Base-by-base conservation (phyloP, 2,113 vertebrate genomes). In the Xiphorhynchus elegans region DNA sequence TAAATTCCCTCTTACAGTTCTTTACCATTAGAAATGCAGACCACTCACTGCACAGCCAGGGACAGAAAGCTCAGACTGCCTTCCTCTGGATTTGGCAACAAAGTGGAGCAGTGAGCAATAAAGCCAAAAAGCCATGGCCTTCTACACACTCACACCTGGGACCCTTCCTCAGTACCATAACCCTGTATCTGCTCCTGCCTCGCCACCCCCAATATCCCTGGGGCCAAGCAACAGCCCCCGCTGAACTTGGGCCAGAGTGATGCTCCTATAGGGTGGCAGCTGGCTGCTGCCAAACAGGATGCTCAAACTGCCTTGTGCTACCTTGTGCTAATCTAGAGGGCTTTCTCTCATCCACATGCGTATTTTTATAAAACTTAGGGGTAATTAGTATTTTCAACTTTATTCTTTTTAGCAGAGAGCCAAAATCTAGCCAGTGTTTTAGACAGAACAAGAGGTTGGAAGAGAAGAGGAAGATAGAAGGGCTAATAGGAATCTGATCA, bases 131-230 rank as follows among this genome's bases (percentile, higher is more conserved):
- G 24, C 69, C 0, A 1, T 11, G 20, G 26, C 60, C 23, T 60
- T 64, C 29, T 9, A 50, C 23, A 50, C 11, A 17, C 28, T 56
- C 37, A n/a, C 0, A 2, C 11, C 73, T 24, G 19, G 49, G 25
- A 75, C 47, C 26, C 29, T 81, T 60, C 46, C 49, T 39, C 55
- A 73, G 49, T 25, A 8, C 53, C 5, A 1, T 4, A 69, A 44
- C 6, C 29, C 42, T 47, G 16, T 2, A 3, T 10, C 18, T 28
- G 29, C 49, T 88, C 29, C 62, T 29, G 26, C 42, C 37, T 23
- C 35, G 24, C 33, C 37, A 6, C 7, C 5, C n/a, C 58, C 4
- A 0, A 33, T 13, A 17, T 9, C 14, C 4, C n/a, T 1, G 0
- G 1, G 28, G 68, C 33, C 8, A 7, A 68, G 47, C 0, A 0